phyloP scores from a whole-genome alignment of 2,113 vertebrate genomes.

The Anoplopoma fimbria region DNA sequence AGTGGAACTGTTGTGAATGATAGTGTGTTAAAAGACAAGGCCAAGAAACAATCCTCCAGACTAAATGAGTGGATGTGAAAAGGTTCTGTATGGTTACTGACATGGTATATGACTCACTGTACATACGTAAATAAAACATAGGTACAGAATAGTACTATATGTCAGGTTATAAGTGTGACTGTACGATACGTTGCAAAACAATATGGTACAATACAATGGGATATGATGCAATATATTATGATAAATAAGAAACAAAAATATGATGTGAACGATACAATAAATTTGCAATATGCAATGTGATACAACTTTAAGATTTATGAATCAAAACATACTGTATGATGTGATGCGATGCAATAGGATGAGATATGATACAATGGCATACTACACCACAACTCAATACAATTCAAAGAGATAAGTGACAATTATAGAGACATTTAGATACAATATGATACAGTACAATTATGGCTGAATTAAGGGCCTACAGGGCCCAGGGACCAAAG shows the following conservation, averaged over 20 bases:
- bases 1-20: slow-evolving; percentile 6
- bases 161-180: neutral
- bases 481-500: too few relatives aligned
- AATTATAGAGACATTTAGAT: neutral
- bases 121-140: neutral
- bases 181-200: neutral
- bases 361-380: neutral
- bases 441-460: too few relatives aligned
- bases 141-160: neutral
- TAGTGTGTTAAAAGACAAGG: neutral
- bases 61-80: neutral
- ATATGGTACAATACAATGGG: neutral
- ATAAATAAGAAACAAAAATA: neutral
- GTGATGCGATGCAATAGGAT: neutral
- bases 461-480: too few relatives aligned
- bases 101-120: neutral
- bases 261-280: neutral
- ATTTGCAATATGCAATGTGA: neutral
- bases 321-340: neutral
- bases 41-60: neutral
- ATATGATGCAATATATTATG: neutral
- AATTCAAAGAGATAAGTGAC: neutral
- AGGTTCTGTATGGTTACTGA: neutral
- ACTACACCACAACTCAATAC: neutral
- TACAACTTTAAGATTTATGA: neutral